Evolutionary conservation across 1,140 invertebrate species (phyloP), one percentile per base, ranked within the genome.

Genomic region (Drosophila bocqueti): DNA sequence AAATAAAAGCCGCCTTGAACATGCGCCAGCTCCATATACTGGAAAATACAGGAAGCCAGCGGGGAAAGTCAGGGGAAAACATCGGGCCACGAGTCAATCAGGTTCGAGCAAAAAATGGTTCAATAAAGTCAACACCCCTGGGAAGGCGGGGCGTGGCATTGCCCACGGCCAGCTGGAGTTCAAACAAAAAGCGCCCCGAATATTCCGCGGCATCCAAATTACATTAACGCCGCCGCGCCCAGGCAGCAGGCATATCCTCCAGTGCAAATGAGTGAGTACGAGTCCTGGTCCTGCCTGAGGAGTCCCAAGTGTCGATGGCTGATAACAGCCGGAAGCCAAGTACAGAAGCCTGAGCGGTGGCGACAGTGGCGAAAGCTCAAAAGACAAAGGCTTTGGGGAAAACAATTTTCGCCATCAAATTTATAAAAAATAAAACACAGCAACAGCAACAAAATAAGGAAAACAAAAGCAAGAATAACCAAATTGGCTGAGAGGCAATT

Each of bases 311-410:
- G 84, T 90, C 84, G 85, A 90, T 89, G 78, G 85, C 81, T 90
- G 84, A 87, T 87, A 87, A 87, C 85, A 89, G 81, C 84, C 85
- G 85, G 85, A 90, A 84, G 84, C 84, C 65, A 83, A 89, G 63
- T 75, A 89, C 72, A 83, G 57, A 68, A 78, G 47, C 66, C 67
- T 45, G 50, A 38, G 46, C 24, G 36, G n/a, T 34, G 61, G 26
- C 68, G 38, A 58, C 61, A 72, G 46, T 34, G 66, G 55, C 50
- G 60, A 69, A 69, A 87, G 84, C 81, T 89, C 81, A 83, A 83
- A 86, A 89, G 83, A 86, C 83, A 86, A 86, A 83, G 84, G 58
- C 76, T 50, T 65, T 55, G 62, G 74, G 52, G 49, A 50, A 82
- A 63, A 74, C 64, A 83, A 73, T 69, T 76, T 79, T 47, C 55